Base-by-base conservation (phyloP, 2,113 vertebrate genomes). In the Nicator chloris region DNA sequence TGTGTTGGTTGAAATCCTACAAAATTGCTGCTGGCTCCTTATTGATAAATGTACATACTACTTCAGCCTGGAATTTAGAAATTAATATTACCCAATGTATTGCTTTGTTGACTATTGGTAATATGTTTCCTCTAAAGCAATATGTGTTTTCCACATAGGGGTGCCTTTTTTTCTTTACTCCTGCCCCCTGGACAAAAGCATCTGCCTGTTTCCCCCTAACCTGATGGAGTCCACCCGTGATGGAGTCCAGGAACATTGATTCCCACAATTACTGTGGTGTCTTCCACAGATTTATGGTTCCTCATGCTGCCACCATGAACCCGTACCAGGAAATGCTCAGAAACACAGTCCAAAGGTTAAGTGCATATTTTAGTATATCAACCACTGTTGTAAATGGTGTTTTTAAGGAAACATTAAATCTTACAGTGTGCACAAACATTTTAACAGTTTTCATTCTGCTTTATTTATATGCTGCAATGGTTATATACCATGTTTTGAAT, bases 391-490 rank as follows among this genome's bases (percentile, higher is more conserved):
- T 27, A 94, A 93, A 54, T 77, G 63, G 54, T 77, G 35, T 39
- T 95, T 94, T 85, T 72, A 45, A 76, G 92, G 70, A 96, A 95
- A 93, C 70, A 51, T 77, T 96, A 83, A 95, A 94, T 91, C 84
- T 92, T 91, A n/a, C 11, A 70, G 11, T 31, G 13, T 35, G 44
- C 6, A 2, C 66, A 93, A 95, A 95, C 66, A 91, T 80, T 93
- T 91, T 90, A 92, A 44, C 75, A 23, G 60, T 91, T 88, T 95
- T 80, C 30, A 66, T 60, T 50, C 64, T 50, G 27, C 51, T 83
- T 88, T 93, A 93, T 95, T 95, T 94, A 96, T 96, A 88, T 70
- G 39, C 64, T 90, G 79, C 56, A 77, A 27, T 2, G 21, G 39
- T 81, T 93, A 85, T 37, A 63, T 56, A 86, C 35, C 8, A 49